phyloP scores from a whole-genome alignment of 2,113 vertebrate species.

The Menura novaehollandiae region DNA sequence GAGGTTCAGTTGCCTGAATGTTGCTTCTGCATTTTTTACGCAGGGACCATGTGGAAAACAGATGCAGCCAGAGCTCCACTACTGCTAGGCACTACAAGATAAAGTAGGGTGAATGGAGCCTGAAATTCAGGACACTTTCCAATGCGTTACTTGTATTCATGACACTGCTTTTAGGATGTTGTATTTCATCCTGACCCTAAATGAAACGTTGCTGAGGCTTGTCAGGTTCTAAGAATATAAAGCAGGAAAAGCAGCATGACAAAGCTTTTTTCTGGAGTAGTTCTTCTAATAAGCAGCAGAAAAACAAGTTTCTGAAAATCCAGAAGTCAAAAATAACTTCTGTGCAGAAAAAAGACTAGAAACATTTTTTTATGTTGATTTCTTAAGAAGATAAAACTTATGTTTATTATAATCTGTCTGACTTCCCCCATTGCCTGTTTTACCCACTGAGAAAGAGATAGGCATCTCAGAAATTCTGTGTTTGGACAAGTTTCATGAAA shows the following conservation, averaged over 20 bases:
- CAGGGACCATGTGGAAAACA: not conserved
- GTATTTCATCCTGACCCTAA: not conserved
- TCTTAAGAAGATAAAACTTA: not conserved
- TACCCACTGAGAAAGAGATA: not conserved
- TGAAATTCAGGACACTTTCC: not conserved
- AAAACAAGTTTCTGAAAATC: not conserved
- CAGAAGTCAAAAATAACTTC: not conserved
- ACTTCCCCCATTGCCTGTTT: not conserved
- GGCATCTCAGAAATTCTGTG: not conserved
- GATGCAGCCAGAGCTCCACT: not conserved
- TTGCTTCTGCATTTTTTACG: not conserved
- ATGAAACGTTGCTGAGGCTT: not conserved
- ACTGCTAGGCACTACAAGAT: not conserved
- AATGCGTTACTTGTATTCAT: not conserved
- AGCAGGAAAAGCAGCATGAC: not conserved
- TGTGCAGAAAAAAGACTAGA: not conserved
- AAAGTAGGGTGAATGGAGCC: not conserved
- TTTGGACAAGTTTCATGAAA: not conserved
- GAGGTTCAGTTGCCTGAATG: not conserved
- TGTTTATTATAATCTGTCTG: not conserved
- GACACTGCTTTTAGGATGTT: not conserved
- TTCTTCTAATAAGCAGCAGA: not conserved
- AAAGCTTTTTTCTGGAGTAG: not conserved
- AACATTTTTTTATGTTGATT: not conserved
- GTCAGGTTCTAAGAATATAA: not conserved